Base-by-base conservation (phyloP, 2,797 vertebrate genomes). In the Gallinago nigripennis region DNA sequence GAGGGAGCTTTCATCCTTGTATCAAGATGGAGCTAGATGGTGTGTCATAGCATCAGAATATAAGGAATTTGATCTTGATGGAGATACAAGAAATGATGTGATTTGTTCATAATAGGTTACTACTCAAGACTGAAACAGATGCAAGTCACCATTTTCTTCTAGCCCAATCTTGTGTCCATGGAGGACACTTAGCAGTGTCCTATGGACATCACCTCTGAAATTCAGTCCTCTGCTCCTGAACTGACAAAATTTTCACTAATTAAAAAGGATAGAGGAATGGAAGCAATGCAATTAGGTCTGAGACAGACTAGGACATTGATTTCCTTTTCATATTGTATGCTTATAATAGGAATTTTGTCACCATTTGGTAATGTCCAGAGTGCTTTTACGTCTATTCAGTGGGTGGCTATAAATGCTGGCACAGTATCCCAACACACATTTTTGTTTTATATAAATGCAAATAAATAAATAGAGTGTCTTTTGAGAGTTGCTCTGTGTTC, bases 391-490 rank as follows among this genome's bases (percentile, higher is more conserved):
- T 76, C 56, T 79, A 11, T 64, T 92, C 39, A 76, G 56, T 70
- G 48, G 51, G 33, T 84, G 56, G 50, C 8, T 75, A 8, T 58
- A 86, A 82, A 30, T 64, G 46, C 70, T 88, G 69, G 39, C 37
- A 68, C 39, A 64, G 21, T 28, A 83, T 43, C 54, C 19, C 4
- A n/a, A 68, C 21, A 73, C 35, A 69, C 8, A 54, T 61, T 76
- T 82, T 83, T 80, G 8, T 58, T 90, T 86, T 20, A 66, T 51
- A 83, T 86, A 93, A 94, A 86, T 82, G 63, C n/a, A 86, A 93
- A 92, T 70, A 91, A 91, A 90, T 69, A 91, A 93, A 92, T 73
- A 88, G 31, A 2, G 1, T 35, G 18, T 45, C 84, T 83, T 89
- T 37, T 83, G 89, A 81, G 70, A 91, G 23, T 35, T 63, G 16